Evolutionary conservation across 1,140 invertebrate genomes (phyloP), one percentile per base, ranked within the genome.

Genomic region (Caenorhabditis inopinata): DNA sequence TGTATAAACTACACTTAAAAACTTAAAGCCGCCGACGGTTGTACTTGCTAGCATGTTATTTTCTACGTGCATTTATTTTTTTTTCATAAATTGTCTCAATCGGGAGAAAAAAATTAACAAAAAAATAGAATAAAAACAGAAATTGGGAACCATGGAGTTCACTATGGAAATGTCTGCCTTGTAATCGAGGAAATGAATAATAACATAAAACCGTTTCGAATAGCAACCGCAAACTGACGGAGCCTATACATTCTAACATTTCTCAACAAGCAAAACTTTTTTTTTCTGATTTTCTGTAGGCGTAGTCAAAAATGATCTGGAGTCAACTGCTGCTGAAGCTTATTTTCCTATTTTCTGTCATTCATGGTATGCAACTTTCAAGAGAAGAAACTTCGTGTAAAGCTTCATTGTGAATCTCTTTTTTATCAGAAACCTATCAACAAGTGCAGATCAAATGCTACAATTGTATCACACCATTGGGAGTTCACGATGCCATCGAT

Each of bases 151-250:
- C 1, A 29, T 58, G 51, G 51, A 58, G 29, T 68, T 68, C 58
- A 68, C 58, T 42, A 68, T 68, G 58, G 58, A 68, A 68, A 68
- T 68, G 32, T 9, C 29, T 32, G 27, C 51, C 29, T 18, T 42
- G 25, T 29, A 68, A 18, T 68, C n/a, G 58, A 38, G 58, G 58
- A 68, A 68, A 68, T 68, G 38, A 68, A 68, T 68, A 68, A 68
- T n/a, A 32, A 32, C 25, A 29, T 29, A 38, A 51, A 68, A 68
- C n/a, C 58, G 58, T 68, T 68, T 42, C 32, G 32, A 35, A 68
- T 68, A 38, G 58, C 58, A 68, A 68, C 58, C n/a, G 32, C 32
- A 68, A n/a, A 7, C 58, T 14, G 5, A 25, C 7, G n/a, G 11
- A 1, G 25, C 11, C 51, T 23, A 6, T 9, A 29, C 18, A 58